phyloP scores from a whole-genome alignment of 1,140 invertebrate genomes.

The Batillaria attramentaria region DNA sequence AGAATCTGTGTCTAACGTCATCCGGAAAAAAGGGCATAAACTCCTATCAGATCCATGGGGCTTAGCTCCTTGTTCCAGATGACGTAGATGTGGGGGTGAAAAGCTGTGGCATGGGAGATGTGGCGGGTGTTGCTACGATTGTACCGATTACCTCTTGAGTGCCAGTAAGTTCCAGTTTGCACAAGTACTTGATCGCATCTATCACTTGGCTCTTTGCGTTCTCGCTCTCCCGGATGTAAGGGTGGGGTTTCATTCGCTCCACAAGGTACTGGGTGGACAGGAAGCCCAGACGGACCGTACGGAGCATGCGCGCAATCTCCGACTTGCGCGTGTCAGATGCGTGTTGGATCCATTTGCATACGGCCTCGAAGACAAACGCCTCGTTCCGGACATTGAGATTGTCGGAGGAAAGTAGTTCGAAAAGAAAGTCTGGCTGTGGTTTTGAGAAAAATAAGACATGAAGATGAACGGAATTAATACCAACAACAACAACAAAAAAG shows the following conservation, averaged over 20 bases:
- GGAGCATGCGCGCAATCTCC: constrained; percentile 85
- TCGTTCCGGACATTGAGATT: constrained; percentile 97
- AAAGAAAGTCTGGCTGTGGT: constrained; percentile 90
- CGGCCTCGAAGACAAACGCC: constrained; percentile 92
- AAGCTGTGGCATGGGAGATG: no score
- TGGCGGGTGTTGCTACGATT: no score
- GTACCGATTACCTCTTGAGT: not conserved
- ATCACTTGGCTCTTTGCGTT: constrained; percentile 81
- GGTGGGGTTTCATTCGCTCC: constrained; percentile 75
- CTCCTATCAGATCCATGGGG: no score
- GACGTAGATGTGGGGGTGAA: not conserved
- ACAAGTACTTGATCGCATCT: constrained; percentile 82
- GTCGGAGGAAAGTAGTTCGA: constrained; percentile 96
- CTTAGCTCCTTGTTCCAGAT: no score
- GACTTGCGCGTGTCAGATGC: constrained; percentile 91
- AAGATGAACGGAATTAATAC: not conserved
- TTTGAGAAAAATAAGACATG: no score
- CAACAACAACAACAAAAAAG: not conserved
- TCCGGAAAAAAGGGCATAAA: no score
- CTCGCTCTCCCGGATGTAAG: constrained; percentile 79
- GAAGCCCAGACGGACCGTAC: constrained; percentile 83
- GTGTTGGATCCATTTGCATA: constrained; percentile 98
- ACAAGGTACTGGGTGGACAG: constrained; percentile 87
- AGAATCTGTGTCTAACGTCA: no score
- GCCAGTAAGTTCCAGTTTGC: constrained; percentile 77